Conservation (phyloP, 2,113 vertebrate genomes). For the Lonchura striata region DNA sequence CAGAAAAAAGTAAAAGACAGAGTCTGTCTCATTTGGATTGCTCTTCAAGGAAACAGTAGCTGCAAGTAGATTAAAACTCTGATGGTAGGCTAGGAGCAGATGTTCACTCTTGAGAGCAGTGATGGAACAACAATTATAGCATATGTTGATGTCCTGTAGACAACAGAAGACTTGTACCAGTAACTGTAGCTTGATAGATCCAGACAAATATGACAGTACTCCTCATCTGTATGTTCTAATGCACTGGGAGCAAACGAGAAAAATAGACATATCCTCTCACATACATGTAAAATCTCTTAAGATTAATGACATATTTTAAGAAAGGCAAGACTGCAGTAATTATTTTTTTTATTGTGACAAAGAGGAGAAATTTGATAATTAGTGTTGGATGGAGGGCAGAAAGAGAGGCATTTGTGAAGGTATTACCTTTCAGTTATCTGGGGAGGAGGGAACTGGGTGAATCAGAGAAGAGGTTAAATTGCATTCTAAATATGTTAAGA, state of each 20-base stretch:
- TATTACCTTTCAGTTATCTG: not conserved
- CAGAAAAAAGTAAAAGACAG: slow-evolving; percentile 10
- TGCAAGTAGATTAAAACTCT: slow-evolving; percentile 12
- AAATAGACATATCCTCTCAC: not conserved
- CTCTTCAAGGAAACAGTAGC: slow-evolving; percentile 32
- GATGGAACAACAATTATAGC: slow-evolving; percentile 28
- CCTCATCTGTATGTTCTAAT: not conserved
- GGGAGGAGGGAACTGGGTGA: not conserved
- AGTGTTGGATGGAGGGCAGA: not conserved
- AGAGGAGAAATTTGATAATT: not conserved
- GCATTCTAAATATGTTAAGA: not conserved
- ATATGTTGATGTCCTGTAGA: not conserved
- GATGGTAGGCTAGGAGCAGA: slow-evolving; percentile 6
- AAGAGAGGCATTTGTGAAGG: not conserved
- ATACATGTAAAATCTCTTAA: not conserved
- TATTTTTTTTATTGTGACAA: not conserved
- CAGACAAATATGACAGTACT: not conserved
- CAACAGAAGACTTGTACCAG: not conserved
- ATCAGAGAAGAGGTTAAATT: not conserved
- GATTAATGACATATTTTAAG: not conserved
- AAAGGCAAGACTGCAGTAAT: not conserved
- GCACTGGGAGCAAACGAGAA: not conserved
- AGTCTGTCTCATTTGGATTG: not conserved
- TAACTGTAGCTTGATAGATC: not conserved
- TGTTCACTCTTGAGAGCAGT: slow-evolving; percentile 32